Evolutionary conservation across 2,797 vertebrate genomes (phyloP), one percentile per base, ranked within the genome.

Genomic region (Passerculus sandwichensis): DNA sequence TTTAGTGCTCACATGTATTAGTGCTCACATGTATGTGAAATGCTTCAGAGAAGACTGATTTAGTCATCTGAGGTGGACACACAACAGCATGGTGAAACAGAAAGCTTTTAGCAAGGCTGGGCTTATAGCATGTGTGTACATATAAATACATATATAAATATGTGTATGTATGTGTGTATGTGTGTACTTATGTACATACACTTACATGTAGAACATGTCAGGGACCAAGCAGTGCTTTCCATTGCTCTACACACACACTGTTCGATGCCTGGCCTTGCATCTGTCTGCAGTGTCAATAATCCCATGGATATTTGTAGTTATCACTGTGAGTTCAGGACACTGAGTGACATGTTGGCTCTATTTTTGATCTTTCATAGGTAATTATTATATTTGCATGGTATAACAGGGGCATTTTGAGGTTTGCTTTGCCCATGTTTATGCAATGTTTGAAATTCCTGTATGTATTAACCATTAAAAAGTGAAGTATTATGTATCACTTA

Each of bases 101-200:
- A 54, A 71, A 62, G 23, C 27, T 42, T 42, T 10, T 42, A 62
- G 38, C 38, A 42, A 42, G 38, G 38, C 38, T 30, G 13, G 27
- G 27, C 19, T 62, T 42, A 30, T 42, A 30, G 19, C 27, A 15
- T 22, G 27, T 30, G 38, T 30, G 29, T 19, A 38, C 18, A n/a
- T 7, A 30, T 11, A 2, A 11, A 26, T 5, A 6, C 4, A 10
- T 6, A 7, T 13, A 8, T 9, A 5, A 48, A 3, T 53, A 2
- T 40, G 2, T 70, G 9, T 11, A 5, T 59, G 10, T 30, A 12
- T 60, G 7, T 12, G 23, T 59, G 10, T 30, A 12, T 60, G 10
- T 12, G 23, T 64, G 19, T 47, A 9, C 17, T 32, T 42, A 27
- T 60, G 23, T n/a, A 7, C 2, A 30, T 13, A 18, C 20, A 34